Evolutionary conservation across 2,113 vertebrate species (phyloP).

Genomic region (Myrmecobius fasciatus): DNA sequence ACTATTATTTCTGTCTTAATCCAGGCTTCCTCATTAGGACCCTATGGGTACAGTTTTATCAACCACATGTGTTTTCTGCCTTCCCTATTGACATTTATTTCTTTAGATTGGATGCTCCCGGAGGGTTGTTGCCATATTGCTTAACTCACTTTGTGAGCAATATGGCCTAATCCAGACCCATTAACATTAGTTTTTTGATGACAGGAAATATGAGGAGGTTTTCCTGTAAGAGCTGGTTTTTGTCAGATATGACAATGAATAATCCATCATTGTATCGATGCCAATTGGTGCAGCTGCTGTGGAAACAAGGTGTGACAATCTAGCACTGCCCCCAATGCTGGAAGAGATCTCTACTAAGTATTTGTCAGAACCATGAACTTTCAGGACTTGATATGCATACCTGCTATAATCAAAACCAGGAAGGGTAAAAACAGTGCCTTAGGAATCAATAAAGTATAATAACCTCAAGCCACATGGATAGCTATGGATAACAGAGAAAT

Average conservation of each 20-base stretch:
- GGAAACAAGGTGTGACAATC: neutral
- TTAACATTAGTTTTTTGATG: neutral
- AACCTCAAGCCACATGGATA: neutral
- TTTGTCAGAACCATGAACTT: neutral
- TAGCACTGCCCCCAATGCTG: neutral
- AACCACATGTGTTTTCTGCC: neutral
- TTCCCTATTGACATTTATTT: neutral
- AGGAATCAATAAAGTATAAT: neutral
- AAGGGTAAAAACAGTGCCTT: neutral
- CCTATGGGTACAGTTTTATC: neutral
- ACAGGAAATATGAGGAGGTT: neutral
- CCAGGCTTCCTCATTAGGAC: neutral
- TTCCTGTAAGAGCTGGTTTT: neutral
- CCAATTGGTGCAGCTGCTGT: neutral
- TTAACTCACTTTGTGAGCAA: neutral
- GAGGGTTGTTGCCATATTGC: neutral
- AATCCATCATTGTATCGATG: neutral
- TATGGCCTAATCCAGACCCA: neutral
- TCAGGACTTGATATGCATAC: neutral
- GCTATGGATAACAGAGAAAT: neutral
- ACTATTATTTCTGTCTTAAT: neutral
- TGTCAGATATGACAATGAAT: neutral
- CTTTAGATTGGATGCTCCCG: neutral
- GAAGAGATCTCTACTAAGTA: neutral
- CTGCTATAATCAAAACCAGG: neutral